Conservation (phyloP, 1,140 invertebrate species). For the Xylocopa sonorina region DNA sequence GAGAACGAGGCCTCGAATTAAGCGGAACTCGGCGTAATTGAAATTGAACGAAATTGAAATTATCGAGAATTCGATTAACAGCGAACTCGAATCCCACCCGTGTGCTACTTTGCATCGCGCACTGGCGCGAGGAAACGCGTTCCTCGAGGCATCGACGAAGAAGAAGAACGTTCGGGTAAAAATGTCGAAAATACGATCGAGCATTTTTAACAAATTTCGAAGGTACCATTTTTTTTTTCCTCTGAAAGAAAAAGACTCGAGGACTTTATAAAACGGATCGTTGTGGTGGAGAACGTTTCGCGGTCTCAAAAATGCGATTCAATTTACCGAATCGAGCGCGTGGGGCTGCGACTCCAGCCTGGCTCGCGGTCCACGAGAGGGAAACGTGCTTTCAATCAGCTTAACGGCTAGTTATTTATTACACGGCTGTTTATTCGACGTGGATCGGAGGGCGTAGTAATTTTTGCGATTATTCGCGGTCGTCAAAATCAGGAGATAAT, state of each 20-base stretch:
- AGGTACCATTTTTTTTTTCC: no score
- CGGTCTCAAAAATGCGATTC: neutral
- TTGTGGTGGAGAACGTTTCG: no score
- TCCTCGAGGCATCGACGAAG: neutral
- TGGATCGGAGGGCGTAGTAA: conserved; percentile 16
- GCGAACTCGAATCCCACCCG: conserved; percentile 7
- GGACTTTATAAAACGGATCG: no score
- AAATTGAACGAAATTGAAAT: conserved; percentile 38
- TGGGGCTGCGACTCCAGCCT: neutral
- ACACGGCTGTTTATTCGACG: neutral
- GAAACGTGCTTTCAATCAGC: conserved; percentile 15
- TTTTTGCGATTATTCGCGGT: conserved; percentile 17
- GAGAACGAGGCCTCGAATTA: conserved; percentile 42
- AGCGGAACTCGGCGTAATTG: conserved; percentile 23
- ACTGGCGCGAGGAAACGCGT: neutral
- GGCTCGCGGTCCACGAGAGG: neutral
- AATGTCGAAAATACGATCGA: neutral
- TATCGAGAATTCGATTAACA: conserved; percentile 38
- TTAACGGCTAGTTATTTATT: conserved; percentile 18
- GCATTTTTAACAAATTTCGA: neutral
- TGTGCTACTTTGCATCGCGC: neutral
- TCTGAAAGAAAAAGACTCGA: no score
- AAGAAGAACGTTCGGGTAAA: neutral
- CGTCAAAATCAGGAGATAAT: conserved; percentile 47
- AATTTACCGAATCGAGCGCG: neutral